Conservation (phyloP, 2,888 invertebrate species). For the Melanostoma mellinum region DNA sequence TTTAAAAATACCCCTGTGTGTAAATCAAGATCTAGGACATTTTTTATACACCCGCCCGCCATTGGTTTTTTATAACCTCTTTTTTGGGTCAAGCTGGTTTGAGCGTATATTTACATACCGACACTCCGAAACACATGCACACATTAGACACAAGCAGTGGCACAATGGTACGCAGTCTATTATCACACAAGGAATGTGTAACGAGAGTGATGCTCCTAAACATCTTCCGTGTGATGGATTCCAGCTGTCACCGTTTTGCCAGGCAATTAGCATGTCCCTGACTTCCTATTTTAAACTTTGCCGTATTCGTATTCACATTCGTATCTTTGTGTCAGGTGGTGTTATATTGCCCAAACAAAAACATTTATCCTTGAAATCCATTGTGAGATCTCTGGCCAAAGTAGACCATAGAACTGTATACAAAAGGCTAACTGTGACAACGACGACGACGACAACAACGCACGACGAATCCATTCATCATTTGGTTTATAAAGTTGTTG, state of each 20-base stretch:
- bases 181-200: conserved; percentile 53
- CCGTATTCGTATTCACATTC: background rate
- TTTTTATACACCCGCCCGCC: background rate
- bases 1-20: conserved; percentile 48
- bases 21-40: conserved; percentile 66
- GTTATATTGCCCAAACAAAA: conserved; percentile 64
- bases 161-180: conserved; percentile 32
- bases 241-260: conserved; percentile 67
- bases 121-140: conserved; percentile 34
- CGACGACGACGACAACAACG: conserved; percentile 16
- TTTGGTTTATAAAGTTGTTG: conserved; percentile 68
- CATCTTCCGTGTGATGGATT: conserved; percentile 69
- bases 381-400: conserved; percentile 35
- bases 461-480: conserved; percentile 65
- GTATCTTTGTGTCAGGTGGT: conserved; percentile 38
- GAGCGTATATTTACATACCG: conserved; percentile 56
- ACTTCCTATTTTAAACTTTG: conserved; percentile 67
- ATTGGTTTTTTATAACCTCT: conserved; percentile 23
- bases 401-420: conserved; percentile 13
- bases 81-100: conserved; percentile 63
- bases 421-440: background rate
- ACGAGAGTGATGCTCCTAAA: conserved; percentile 63
- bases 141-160: background rate
- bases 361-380: conserved; percentile 70
- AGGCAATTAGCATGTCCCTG: conserved; percentile 72